Base-by-base conservation (phyloP, 2,797 vertebrate species). In the Pogoniulus pusillus region DNA sequence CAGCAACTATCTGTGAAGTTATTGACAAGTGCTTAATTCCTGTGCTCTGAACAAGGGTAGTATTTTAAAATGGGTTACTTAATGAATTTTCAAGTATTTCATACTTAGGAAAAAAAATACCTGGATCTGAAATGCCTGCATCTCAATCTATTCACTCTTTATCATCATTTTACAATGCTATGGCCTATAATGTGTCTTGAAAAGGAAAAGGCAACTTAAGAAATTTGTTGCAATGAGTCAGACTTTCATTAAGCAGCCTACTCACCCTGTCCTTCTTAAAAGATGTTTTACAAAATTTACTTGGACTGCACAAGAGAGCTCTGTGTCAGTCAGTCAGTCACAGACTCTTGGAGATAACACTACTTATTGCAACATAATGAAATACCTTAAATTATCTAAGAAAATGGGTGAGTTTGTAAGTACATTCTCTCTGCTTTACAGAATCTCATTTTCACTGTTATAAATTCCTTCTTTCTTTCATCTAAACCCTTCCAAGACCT, bases 231-330 rank as follows among this genome's bases (percentile, higher is more conserved):
- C 37, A 87, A 6, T 93, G 81, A 88, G 54, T 91, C 81, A 92
- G 72, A 93, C 27, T 74, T 86, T 92, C 64, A 92, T 89, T 79
- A 86, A 74, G 81, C 93, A 93, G 73, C 59, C 51, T 91, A 94
- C 75, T 90, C 83, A 64, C 14, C 10, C 71, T 6, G 12, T n/a
- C 43, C 72, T 73, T 60, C 78, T 35, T 6, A 45, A 87, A 82
- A 85, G 73, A 45, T 15, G 30, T 70, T 91, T 85, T 49, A 81
- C 35, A 72, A 75, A 88, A 88, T 66, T 71, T 79, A 60, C 68
- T 37, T 80, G 1, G 10, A 76, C 35, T 54, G 62, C 94, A 73
- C 58, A 84, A 24, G 81, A 34, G 58, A 92, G 45, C 26, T 86
- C 83, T 90, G 43, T 26, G n/a, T 79, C 89, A 91, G 55, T 71